Evolutionary conservation across 2,113 vertebrate genomes (phyloP).

Genomic region (Chlorodrepanis virens): DNA sequence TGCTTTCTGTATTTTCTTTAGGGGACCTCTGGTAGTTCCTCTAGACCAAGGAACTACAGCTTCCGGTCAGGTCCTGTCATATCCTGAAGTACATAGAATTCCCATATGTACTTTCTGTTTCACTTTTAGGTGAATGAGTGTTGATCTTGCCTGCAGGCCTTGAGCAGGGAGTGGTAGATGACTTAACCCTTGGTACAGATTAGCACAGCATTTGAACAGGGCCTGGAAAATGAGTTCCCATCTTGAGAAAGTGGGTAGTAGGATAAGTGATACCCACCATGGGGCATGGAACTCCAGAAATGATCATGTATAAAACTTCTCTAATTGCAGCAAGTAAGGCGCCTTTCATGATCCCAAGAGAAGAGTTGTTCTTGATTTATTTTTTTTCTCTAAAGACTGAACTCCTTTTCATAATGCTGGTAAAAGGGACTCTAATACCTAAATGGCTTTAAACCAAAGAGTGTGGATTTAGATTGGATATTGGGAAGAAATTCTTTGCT

Average conservation of each 20-base stretch:
- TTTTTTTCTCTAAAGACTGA: not conserved
- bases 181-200: not conserved
- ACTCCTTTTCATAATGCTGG: not conserved
- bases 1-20: not conserved
- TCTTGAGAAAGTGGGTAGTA: not conserved
- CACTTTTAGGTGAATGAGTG: not conserved
- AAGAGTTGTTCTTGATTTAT: not conserved
- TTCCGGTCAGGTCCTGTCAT: not conserved
- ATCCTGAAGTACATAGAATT: not conserved
- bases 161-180: not conserved
- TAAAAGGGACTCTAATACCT: not conserved
- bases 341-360: not conserved
- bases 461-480: not conserved
- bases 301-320: not conserved
- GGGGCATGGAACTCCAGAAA: not conserved
- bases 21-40: not conserved
- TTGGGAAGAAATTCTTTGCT: not conserved
- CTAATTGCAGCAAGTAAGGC: not conserved
- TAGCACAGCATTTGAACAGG: not conserved
- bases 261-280: not conserved
- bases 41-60: not conserved
- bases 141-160: not conserved
- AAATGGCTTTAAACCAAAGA: not conserved
- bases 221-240: not conserved
- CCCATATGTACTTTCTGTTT: not conserved